A percentile compares a stretch with the other conserved stretches of the same genome.
Evolutionary conservation across 2,888 invertebrate species (phyloP).

Genomic region (Perithous albicinctus): DNA sequence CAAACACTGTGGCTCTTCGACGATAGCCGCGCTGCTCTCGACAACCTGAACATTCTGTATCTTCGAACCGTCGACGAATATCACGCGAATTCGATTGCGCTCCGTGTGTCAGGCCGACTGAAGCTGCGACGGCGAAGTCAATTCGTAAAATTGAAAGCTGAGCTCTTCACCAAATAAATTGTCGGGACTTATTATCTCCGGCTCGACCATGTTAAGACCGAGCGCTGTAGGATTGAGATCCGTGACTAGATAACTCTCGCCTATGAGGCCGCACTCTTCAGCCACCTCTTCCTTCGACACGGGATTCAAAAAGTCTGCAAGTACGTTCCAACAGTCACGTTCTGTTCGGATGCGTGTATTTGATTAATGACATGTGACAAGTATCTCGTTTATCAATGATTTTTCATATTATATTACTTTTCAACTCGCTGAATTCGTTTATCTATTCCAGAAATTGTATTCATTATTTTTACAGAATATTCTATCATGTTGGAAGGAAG

Average conservation of each 20-base stretch:
- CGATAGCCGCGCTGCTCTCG: constrained; percentile 57
- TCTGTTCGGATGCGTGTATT: constrained; percentile 63
- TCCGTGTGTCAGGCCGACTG: constrained; percentile 83
- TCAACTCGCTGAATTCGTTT: no score
- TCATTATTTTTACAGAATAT: no score
- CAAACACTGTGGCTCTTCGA: constrained; percentile 27
- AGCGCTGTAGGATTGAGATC: constrained; percentile 86
- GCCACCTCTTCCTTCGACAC: constrained; percentile 93
- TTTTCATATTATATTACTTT: no score
- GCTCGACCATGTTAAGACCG: constrained; percentile 85
- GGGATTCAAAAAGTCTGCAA: constrained; percentile 87
- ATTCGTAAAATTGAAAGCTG: constrained; percentile 86
- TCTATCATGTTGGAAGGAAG: no score
- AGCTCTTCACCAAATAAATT: constrained; percentile 86
- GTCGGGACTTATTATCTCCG: constrained; percentile 85
- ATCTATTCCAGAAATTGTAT: no score
- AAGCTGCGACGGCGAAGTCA: constrained; percentile 82
- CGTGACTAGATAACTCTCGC: constrained; percentile 86
- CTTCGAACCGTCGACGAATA: constrained; percentile 77
- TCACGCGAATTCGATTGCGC: constrained; percentile 76
- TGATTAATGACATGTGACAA: constrained; percentile 49
- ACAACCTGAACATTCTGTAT: constrained; percentile 71
- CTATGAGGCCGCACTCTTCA: constrained; percentile 91
- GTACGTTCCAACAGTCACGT: constrained; percentile 71
- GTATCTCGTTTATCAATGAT: no score